Percentiles rank a stretch among this genome's conserved stretches.
Conservation (phyloP, 2,113 vertebrate species). For the Theristicus caerulescens region DNA sequence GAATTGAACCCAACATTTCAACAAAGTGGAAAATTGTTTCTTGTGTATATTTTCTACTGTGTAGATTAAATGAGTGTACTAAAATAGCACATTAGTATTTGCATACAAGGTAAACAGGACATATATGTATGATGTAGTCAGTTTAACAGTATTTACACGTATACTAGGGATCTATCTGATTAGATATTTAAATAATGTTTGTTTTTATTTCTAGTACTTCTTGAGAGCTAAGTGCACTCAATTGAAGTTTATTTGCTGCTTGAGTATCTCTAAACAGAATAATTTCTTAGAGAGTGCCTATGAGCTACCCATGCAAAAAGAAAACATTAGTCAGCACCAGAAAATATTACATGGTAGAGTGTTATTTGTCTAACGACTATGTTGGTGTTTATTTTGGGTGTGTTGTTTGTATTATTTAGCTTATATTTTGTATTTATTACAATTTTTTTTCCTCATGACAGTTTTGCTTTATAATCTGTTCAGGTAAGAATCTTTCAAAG, state of each 20-base stretch:
- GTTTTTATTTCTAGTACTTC: slow-evolving; percentile 11
- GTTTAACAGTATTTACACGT: background rate
- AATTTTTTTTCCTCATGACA: background rate
- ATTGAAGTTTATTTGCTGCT: slow-evolving; percentile 52
- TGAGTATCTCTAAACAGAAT: slow-evolving; percentile 16
- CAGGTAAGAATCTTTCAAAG: background rate
- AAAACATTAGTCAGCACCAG: slow-evolving; percentile 22
- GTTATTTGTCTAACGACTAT: background rate
- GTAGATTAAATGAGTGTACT: background rate
- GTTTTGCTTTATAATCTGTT: background rate
- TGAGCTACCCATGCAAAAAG: slow-evolving; percentile 23
- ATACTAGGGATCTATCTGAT: background rate
- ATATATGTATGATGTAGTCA: background rate
- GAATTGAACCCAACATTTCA: background rate
- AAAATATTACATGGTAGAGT: background rate
- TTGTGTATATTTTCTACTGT: background rate
- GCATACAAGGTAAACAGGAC: background rate
- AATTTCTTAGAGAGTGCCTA: slow-evolving; percentile 37
- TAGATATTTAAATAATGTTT: slow-evolving; percentile 31
- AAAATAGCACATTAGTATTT: background rate
- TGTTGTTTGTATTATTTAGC: background rate
- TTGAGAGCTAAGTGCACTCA: slow-evolving; percentile 33
- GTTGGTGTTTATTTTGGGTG: background rate
- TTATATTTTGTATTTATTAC: background rate
- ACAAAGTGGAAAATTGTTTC: background rate